Conservation (phyloP, 2,113 vertebrate genomes). For the Aspidoscelis tigris region DNA sequence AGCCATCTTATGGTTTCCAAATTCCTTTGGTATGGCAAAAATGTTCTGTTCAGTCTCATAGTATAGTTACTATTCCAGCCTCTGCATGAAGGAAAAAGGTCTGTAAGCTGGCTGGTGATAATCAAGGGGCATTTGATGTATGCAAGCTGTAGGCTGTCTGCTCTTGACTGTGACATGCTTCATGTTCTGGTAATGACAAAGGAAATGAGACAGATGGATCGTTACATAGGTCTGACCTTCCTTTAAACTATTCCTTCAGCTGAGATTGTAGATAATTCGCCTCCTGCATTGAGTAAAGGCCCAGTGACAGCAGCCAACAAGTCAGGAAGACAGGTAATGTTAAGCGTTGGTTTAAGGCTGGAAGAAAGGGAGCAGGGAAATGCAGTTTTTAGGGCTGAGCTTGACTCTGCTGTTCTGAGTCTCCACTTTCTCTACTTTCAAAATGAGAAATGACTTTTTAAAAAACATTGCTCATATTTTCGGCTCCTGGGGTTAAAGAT, state of each 20-base stretch:
- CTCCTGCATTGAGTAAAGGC: conserved; percentile 21
- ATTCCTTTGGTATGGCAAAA: neutral
- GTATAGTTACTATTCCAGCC: neutral
- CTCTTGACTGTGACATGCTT: neutral
- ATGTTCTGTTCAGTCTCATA: neutral
- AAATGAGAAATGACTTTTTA: conserved; percentile 71
- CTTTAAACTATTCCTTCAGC: neutral
- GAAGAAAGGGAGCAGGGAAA: neutral
- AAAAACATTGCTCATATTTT: conserved; percentile 65
- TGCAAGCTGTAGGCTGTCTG: accelerated
- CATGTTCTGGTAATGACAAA: neutral
- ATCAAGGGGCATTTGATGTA: neutral
- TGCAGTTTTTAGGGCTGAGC: conserved; percentile 41
- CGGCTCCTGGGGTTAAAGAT: conserved; percentile 72
- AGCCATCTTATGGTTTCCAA: neutral
- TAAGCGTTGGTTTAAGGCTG: neutral
- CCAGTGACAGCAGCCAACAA: conserved; percentile 19
- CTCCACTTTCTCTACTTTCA: conserved; percentile 59
- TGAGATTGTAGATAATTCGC: conserved; percentile 5
- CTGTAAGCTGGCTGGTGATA: accelerated
- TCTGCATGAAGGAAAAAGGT: conserved; percentile 29
- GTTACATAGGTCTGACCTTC: neutral
- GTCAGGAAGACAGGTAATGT: neutral
- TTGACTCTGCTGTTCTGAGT: conserved; percentile 49
- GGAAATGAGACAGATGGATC: neutral